Evolutionary conservation across 1,140 invertebrate species (phyloP), one percentile per base, ranked within the genome.

Genomic region (Drosophila cardini): DNA sequence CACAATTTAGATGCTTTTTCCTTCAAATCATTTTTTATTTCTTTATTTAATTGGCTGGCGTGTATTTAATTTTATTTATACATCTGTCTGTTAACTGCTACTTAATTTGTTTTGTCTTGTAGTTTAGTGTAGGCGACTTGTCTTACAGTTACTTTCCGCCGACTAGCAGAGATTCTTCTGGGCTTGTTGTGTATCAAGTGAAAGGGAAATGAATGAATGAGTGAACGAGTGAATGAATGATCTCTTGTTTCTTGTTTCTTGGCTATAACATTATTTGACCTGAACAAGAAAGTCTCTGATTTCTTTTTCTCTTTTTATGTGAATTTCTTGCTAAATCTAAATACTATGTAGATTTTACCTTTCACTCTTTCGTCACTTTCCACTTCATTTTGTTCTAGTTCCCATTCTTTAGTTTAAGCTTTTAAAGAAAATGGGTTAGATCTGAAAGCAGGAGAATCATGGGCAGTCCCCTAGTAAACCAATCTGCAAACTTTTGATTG

Each of bases 1-100:
- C 76, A 78, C 76, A 78, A 78, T 76, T 76, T 13, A 63, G 75
- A 63, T 63, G 68, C 65, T 75, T 75, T 75, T 78, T 53, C 46
- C 76, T 32, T 65, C 8, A 60, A 52, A 50, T 63, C 40, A 36
- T 13, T 34, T 64, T 70, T 70, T 60, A 61, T 70, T 64, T 74
- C 43, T 64, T 50, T 13, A 21, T 61, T 78, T 75, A 75, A 78
- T 78, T 78, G 75, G 70, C 53, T 58, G 32, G 63, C 71, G 46
- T 74, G 71, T 69, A 46, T 69, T 26, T 43, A 73, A 69, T 69
- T 3, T 15, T 61, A 45, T 46, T 57, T 65, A 26, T 30, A 71
- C 42, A 56, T 26, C 21, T 43, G 42, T 34, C 42, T 16, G 68
- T 73, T 69, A 32, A 55, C 43, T n/a, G 26, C 30, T 9, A 34